These are phyloP conservation scores for Pogonocherus hispidulus DNA, from an alignment of 2,888 invertebrate genomes.

Conservation along the genomic window DNA sequence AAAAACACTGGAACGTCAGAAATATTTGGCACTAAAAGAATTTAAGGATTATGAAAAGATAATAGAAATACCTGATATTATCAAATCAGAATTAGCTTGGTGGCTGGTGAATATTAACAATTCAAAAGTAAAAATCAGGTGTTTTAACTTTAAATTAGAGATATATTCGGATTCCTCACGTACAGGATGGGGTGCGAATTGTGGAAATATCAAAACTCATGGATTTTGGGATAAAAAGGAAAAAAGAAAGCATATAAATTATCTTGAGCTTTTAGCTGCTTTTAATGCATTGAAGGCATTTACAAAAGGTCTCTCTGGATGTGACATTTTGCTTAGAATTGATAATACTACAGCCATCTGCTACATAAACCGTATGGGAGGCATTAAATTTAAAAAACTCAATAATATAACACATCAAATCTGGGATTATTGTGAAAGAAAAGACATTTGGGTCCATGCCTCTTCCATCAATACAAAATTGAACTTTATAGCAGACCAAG, in stretches of 20 bases:
- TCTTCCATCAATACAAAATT: not conserved
- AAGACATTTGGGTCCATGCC: too few species aligned
- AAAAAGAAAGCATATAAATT: constrained; percentile 31
- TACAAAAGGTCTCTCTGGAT: too few species aligned
- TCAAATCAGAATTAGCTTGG: too few species aligned
- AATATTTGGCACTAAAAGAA: constrained; percentile 21
- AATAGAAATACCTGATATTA: too few species aligned
- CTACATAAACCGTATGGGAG: not conserved
- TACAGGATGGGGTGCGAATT: constrained; percentile 42
- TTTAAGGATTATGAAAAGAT: not conserved
- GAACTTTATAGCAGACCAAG: not conserved
- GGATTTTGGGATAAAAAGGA: too few species aligned
- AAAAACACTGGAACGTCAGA: constrained; percentile 15
- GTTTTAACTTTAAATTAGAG: too few species aligned
- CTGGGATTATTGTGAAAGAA: not conserved
- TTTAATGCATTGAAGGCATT: too few species aligned
- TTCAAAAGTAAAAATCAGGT: too few species aligned
- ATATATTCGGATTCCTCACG: too few species aligned
- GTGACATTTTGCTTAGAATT: not conserved
- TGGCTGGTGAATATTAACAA: too few species aligned
- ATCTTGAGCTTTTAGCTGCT: constrained; percentile 46
- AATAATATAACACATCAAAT: not conserved
- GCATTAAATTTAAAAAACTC: not conserved
- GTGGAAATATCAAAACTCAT: too few species aligned
- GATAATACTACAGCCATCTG: not conserved